These are phyloP conservation scores for Hydrocynus forskahlii DNA, from an alignment of 2,797 vertebrate genomes.

Conservation along the genomic window DNA sequence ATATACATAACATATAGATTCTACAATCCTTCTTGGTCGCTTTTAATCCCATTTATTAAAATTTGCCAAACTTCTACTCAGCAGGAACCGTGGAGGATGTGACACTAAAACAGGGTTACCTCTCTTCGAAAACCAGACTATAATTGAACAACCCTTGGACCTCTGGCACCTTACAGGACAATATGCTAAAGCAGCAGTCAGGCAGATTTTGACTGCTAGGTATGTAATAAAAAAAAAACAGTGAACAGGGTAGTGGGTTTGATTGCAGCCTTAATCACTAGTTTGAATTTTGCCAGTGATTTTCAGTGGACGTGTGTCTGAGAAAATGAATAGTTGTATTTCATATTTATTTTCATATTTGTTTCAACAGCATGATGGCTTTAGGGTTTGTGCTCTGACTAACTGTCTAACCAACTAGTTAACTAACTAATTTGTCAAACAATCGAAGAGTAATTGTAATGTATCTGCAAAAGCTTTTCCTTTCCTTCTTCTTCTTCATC, in stretches of 20 bases:
- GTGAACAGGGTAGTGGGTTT: not conserved
- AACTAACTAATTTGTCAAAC: too few species aligned
- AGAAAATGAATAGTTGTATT: too few species aligned
- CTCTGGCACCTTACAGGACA: constrained; percentile 79
- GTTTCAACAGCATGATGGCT: too few species aligned
- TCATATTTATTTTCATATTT: too few species aligned
- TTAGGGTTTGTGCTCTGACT: too few species aligned
- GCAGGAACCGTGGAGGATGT: constrained; percentile 69
- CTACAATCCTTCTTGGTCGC: not conserved
- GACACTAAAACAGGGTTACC: constrained; percentile 85
- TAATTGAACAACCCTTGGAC: constrained; percentile 89
- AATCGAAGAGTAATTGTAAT: too few species aligned
- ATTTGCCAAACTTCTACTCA: not conserved
- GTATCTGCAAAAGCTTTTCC: too few species aligned
- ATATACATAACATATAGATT: not conserved
- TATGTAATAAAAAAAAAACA: constrained; percentile 62
- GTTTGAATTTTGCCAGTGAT: not conserved
- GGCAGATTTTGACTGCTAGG: constrained; percentile 85
- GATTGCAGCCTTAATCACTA: not conserved
- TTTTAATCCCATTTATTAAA: not conserved
- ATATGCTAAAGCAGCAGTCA: constrained; percentile 77
- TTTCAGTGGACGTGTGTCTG: not conserved
- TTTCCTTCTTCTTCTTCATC: too few species aligned
- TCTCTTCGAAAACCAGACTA: constrained; percentile 85
- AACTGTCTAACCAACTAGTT: too few species aligned